A percentile compares a stretch with the other conserved stretches of the same genome.
Conservation (phyloP, 2,888 invertebrate species). For the Erebia aethiops region DNA sequence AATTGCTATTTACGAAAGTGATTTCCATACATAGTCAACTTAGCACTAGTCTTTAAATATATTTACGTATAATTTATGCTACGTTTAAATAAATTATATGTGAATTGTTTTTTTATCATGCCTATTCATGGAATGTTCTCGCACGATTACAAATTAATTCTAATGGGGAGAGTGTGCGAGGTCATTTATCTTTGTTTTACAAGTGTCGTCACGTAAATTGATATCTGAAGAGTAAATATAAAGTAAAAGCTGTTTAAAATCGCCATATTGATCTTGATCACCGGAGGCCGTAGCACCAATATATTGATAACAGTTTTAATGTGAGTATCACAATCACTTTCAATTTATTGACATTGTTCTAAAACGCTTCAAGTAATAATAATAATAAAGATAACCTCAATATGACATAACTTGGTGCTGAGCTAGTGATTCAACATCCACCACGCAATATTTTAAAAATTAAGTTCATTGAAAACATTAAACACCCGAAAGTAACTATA, state of each 20-base stretch:
- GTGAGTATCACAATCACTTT: too few relatives aligned
- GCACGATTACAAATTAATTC: constrained; percentile 47
- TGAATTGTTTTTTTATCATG: constrained; percentile 47
- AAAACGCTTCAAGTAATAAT: too few relatives aligned
- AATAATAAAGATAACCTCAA: too few relatives aligned
- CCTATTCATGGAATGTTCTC: constrained; percentile 59
- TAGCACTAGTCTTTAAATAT: constrained; percentile 56
- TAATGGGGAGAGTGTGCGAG: constrained; percentile 9
- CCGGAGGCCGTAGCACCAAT: background rate
- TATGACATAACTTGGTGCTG: too few relatives aligned
- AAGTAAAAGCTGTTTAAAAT: background rate
- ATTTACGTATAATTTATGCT: constrained; percentile 68
- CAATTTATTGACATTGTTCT: too few relatives aligned
- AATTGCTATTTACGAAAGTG: constrained; percentile 32
- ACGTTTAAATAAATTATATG: constrained; percentile 58
- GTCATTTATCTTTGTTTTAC: constrained; percentile 11
- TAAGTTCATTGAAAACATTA: background rate
- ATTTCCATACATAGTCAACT: constrained; percentile 52
- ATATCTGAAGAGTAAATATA: background rate
- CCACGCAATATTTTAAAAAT: background rate
- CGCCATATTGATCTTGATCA: background rate
- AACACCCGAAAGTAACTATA: background rate
- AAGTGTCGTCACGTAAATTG: constrained; percentile 3
- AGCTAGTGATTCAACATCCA: too few relatives aligned
- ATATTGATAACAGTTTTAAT: too few relatives aligned